Base-by-base conservation (phyloP, 1,140 invertebrate species). In the Hyphantria cunea region DNA sequence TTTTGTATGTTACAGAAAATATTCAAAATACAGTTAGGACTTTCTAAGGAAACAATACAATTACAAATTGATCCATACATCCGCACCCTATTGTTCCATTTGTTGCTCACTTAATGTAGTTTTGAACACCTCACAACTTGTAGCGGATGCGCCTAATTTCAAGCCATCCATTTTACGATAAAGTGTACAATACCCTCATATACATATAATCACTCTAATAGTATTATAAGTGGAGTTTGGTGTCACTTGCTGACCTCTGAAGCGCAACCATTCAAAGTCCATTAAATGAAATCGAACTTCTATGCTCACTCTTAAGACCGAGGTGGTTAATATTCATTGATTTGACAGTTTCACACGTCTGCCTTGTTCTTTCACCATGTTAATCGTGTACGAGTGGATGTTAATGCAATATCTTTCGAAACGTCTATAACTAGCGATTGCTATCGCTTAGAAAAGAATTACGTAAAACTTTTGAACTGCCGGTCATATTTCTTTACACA, bases 41-140 rank as follows among this genome's bases (percentile, higher is more conserved):
- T 37, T 37, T 37, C 34, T 37, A 11, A 37, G 11, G 34, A 2
- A 3, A 37, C 11, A 11, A 37, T 37, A 37, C 11, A 37, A 37
- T 37, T 37, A 37, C 34, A 37, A 10, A 37, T 37, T 11, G 11
- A 11, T 11, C 34, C 34, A 11, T 47, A 44, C 44, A 45, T 45
- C 44, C 42, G 42, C 33, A 31, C 44, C 14, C 12, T 47, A 45
- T 56, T 58, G 33, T 58, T 58, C 44, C 45, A 44, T 33, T 49
- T 11, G 33, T 31, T 58, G 55, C 25, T 49, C 33, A 13, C 44
- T 49, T 58, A 58, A 58, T 58, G 55, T 58, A 39, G 54, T 58
- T 58, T 58, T 49, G 55, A 58, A 58, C 55, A 49, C 55, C 55
- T 58, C 44, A 15, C 53, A 56, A 47, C 42, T 45, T 34, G 32